Base-by-base conservation (phyloP, 2,797 vertebrate species). In the Emydoidea blandingii region DNA sequence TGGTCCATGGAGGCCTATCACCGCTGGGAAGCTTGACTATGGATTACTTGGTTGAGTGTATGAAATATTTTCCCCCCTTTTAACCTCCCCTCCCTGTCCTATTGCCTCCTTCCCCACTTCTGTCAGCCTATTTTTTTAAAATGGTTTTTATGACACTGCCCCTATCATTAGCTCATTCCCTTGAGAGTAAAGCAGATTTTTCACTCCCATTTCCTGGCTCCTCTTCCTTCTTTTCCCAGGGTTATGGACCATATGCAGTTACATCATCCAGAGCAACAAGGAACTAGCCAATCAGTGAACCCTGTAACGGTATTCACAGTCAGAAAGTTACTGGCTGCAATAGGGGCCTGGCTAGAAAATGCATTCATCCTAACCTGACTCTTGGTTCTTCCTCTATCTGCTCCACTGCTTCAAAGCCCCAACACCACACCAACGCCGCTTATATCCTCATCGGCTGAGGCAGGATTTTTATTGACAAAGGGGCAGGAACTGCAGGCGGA, bases 191-290 rank as follows among this genome's bases (percentile, higher is more conserved):
- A 1, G 50, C 31, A 16, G 1, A 1, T 62, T 50, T 57, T 80
- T 88, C 78, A 52, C n/a, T 88, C 52, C 34, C 37, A 83, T 93
- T 82, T 82, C 47, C 62, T 23, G 86, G 80, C 1, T 79, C 85
- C 83, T 82, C 2, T 1, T 86, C 23, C 4, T 86, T 76, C 37
- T 85, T 91, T 65, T 91, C 41, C 50, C 84, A 50, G 27, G 50
- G 54, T 59, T 1, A 2, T 57, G n/a, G 86, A 81, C 23, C 29
- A 57, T 37, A 68, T 19, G 19, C 27, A n/a, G 27, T 53, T 79
- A 31, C 4, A 6, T 2, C 5, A 59, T 52, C 79, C 37, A 86
- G 37, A 68, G 2, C 18, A 47, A 85, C 47, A 50, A 31, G 57
- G 23, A 90, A 50, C 1, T 1, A 37, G 0, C 18, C 80, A 53